These are phyloP conservation scores for Mythimna pallens DNA, from an alignment of 2,888 invertebrate species.

Conservation along the genomic window DNA sequence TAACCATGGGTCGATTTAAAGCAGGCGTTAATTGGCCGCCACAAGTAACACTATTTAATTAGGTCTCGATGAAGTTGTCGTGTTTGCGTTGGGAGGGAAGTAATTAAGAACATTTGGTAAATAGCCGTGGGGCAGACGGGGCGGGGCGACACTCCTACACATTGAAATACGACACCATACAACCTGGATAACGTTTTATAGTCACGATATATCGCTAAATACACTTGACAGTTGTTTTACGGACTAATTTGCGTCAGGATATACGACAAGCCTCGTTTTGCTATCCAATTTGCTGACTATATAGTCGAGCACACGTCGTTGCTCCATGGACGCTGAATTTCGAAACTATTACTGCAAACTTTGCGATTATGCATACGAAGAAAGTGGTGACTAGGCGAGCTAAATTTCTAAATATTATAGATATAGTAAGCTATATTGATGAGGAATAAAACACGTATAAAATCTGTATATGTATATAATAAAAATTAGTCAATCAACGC, in stretches of 20 bases:
- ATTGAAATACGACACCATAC: conserved; percentile 74
- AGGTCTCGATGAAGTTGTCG: conserved; percentile 75
- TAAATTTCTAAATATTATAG: conserved; percentile 35
- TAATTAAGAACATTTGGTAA: conserved; percentile 82
- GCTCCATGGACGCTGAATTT: conserved; percentile 18
- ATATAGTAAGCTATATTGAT: conserved; percentile 14
- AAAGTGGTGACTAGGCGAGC: not conserved
- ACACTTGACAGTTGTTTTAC: conserved; percentile 64
- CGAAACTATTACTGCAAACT: conserved; percentile 26
- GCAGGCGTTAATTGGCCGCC: conserved; percentile 51
- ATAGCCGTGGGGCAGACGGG: conserved; percentile 74
- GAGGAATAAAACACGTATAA: conserved; percentile 16
- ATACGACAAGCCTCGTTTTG: conserved; percentile 32
- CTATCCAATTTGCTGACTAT: conserved; percentile 43
- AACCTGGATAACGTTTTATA: conserved; percentile 72
- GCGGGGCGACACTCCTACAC: conserved; percentile 82
- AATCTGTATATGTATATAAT: not conserved
- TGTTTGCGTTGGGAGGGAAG: conserved; percentile 77
- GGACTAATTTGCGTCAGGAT: conserved; percentile 46
- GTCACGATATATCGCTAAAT: conserved; percentile 73
- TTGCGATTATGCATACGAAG: conserved; percentile 19
- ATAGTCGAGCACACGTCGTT: conserved; percentile 23
- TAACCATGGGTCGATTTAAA: conserved; percentile 24
- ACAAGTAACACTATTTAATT: conserved; percentile 61
- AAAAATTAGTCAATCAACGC: too few species aligned